Evolutionary conservation across 2,797 vertebrate genomes (phyloP), one percentile per base, ranked within the genome.

Genomic region (Eupleurogrammus muticus): DNA sequence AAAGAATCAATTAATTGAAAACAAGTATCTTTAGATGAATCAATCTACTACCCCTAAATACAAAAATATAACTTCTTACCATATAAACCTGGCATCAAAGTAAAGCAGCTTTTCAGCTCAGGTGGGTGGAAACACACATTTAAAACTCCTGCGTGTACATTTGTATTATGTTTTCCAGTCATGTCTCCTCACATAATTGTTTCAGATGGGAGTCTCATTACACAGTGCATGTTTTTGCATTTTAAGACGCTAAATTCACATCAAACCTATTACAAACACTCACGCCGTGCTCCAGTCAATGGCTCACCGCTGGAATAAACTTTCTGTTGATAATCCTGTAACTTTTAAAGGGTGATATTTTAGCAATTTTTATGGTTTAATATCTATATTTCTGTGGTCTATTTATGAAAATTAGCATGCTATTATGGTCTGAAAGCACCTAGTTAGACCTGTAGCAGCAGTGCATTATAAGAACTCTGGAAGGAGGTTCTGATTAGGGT

Each of bases 111-210:
- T 34, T 5, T n/a, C 16, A 10, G 47, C 61, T 70, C 51, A 66
- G 24, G 49, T 81, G 70, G 77, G 67, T 74, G 61, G 66, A 88
- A 63, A 23, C 2, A 17, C 23, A 54, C 32, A 53, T 76, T 50
- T 35, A 51, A 17, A 34, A 21, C 20, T 32, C 9, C 12, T 66
- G 47, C 51, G 51, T 76, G 14, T 20, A 49, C 17, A 42, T 44
- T 42, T 16, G 16, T 44, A 44, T 6, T 44, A 40, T 8, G 24
- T 32, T 61, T 61, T 75, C 1, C 4, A 1, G 12, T 64, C 48
- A 49, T 62, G 42, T 50, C 23, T 60, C 35, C 54, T 65, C 19
- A 55, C 32, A 61, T 42, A 67, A 60, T 53, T 28, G 23, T 47
- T 34, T 65, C 35, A 62, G 47, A 57, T 7, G 17, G 5, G n/a